Evolutionary conservation across 2,888 invertebrate genomes (phyloP), one percentile per base, ranked within the genome.

Genomic region (Microplitis deprimator): DNA sequence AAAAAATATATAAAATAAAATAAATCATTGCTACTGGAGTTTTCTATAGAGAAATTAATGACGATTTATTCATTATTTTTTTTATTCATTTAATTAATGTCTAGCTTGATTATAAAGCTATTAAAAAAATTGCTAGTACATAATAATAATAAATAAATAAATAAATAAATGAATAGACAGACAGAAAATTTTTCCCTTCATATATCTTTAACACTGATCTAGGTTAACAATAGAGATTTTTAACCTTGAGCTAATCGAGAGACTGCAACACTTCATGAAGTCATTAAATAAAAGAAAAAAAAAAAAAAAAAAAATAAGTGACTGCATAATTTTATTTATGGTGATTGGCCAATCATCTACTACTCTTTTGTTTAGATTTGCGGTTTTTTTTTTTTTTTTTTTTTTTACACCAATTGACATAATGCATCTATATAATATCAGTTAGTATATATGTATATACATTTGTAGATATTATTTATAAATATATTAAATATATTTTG

Each of bases 161-260:
- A 68, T 50, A 68, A 68, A 40, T 40, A 41, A 2, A 17, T 29
- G 6, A 39, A 29, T 67, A 10, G 4, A 29, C 8, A 29, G 13
- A 29, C 20, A 67, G 1, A 5, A 29, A 67, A 20, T 70, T 71
- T 60, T 71, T 67, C 76, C 70, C 38, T 41, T 71, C 71, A 38
- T 40, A 67, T 76, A 71, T 76, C 76, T 71, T 76, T 76, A 65
- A 60, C 39, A 50, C 59, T 76, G 76, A 76, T 76, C 76, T 67
- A 76, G 71, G 70, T 76, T 67, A 39, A 65, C 71, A 69, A 38
- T 39, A 65, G 71, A 76, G 71, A 20, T 6, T 29, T 60, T 67
- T 60, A 76, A 70, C 76, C 76, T 76, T 76, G 76, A 71, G 67
- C 41, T 65, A 72, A 76, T 76, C 71, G 38, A 71, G 71, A 71